A percentile compares a stretch with the other conserved stretches of the same genome.
These are phyloP conservation scores for Rhea pennata DNA, from an alignment of 2,113 vertebrate genomes.

Conservation along the genomic window DNA sequence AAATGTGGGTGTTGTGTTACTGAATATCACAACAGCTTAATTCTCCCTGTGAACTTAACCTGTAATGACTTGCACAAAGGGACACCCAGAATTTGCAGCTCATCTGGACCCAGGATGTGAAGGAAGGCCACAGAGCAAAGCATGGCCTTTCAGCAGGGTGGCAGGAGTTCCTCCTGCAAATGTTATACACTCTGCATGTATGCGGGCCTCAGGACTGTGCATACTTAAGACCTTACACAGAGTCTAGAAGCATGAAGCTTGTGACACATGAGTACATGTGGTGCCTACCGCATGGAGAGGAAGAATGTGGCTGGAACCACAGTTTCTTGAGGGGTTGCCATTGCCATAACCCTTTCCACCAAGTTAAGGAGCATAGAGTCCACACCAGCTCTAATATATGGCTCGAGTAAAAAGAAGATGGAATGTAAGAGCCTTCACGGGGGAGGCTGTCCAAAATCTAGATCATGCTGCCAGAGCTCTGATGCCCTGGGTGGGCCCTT, in stretches of 20 bases:
- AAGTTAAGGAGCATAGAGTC: neutral
- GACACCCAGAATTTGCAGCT: neutral
- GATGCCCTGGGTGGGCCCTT: neutral
- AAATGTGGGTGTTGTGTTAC: neutral
- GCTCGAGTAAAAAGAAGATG: neutral
- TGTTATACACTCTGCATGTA: accelerated
- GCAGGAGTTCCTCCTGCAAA: neutral
- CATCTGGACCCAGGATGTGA: accelerated
- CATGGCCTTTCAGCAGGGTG: neutral
- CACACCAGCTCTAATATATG: neutral
- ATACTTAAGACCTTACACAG: neutral
- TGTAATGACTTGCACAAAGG: neutral
- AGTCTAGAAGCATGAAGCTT: neutral
- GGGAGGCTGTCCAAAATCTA: neutral
- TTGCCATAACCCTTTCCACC: accelerated
- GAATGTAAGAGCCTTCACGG: accelerated
- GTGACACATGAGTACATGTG: accelerated
- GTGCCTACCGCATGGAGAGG: neutral
- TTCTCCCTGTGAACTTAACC: neutral
- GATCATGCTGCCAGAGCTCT: accelerated
- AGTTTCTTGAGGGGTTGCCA: accelerated
- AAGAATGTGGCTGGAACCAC: accelerated
- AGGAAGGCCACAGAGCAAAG: neutral
- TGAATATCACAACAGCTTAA: neutral
- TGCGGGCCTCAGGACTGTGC: neutral